Conservation (phyloP, 2,113 vertebrate genomes). For the Synchiropus splendidus region DNA sequence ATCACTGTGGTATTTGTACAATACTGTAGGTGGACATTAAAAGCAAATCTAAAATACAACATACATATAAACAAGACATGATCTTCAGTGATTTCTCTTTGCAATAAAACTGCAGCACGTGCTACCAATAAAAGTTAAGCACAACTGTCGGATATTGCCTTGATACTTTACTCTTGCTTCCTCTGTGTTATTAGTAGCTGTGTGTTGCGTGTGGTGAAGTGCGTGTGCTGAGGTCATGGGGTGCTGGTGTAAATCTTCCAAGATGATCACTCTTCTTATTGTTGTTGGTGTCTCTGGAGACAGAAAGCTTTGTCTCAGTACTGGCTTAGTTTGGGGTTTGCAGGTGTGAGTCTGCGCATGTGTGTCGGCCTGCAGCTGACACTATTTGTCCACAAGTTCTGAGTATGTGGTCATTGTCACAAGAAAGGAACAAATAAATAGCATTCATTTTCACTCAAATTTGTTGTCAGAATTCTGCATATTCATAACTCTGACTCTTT, state of each 20-base stretch:
- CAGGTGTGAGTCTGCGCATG: constrained; percentile 18
- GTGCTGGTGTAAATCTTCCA: constrained; percentile 9
- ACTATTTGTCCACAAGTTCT: constrained; percentile 64
- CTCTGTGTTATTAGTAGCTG: too few relatives aligned
- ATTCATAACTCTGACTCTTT: constrained; percentile 25
- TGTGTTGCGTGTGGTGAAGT: too few relatives aligned
- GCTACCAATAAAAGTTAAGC: neutral
- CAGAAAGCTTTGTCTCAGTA: constrained; percentile 49
- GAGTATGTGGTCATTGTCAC: constrained; percentile 15
- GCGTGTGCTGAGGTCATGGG: constrained; percentile 6
- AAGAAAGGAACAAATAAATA: too few relatives aligned
- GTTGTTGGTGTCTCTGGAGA: constrained; percentile 46
- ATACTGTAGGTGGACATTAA: too few relatives aligned
- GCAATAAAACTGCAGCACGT: neutral
- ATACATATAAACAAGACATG: too few relatives aligned
- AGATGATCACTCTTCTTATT: constrained; percentile 54
- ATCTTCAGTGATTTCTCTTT: neutral
- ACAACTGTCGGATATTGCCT: constrained; percentile 7
- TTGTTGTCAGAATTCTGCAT: neutral
- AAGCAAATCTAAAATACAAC: too few relatives aligned
- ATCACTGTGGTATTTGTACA: too few relatives aligned
- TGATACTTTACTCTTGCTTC: constrained; percentile 7
- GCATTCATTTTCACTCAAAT: too few relatives aligned
- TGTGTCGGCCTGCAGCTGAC: constrained; percentile 7
- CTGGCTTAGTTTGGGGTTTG: constrained; percentile 18